These are phyloP conservation scores for Agriotes lineatus DNA, from an alignment of 2,888 invertebrate species.

Conservation along the genomic window DNA sequence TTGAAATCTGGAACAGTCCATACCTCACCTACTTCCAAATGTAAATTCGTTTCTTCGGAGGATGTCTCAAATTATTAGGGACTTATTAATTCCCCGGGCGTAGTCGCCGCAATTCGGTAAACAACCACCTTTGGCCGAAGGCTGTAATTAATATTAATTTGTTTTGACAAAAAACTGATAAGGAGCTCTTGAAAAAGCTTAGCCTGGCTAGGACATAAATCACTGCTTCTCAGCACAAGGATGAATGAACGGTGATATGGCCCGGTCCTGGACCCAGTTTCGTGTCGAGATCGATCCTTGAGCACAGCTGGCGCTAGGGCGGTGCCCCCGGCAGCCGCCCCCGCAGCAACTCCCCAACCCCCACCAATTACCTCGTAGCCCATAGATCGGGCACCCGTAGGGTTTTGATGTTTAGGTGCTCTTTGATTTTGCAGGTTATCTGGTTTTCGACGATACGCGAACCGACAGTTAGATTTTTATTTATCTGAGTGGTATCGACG, in stretches of 20 bases:
- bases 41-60: no score
- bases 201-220: constrained; percentile 41
- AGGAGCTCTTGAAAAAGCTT: constrained; percentile 37
- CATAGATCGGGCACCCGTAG: constrained; percentile 40
- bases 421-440: constrained; percentile 32
- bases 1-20: no score
- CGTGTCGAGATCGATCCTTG: constrained; percentile 61
- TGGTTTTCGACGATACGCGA: constrained; percentile 3
- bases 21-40: no score
- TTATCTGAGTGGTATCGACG: constrained; percentile 10
- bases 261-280: constrained; percentile 61
- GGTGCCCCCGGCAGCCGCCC: constrained; percentile 58
- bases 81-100: no score
- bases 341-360: constrained; percentile 46
- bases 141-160: constrained; percentile 35
- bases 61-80: no score
- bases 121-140: background rate
- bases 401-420: constrained; percentile 43
- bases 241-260: constrained; percentile 53
- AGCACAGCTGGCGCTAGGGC: constrained; percentile 65
- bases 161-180: constrained; percentile 33
- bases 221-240: constrained; percentile 45
- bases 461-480: constrained; percentile 11
- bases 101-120: background rate
- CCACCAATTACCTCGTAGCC: constrained; percentile 37